Evolutionary conservation across 2,888 invertebrate genomes (phyloP).

Genomic region (Chelonus formosanus): DNA sequence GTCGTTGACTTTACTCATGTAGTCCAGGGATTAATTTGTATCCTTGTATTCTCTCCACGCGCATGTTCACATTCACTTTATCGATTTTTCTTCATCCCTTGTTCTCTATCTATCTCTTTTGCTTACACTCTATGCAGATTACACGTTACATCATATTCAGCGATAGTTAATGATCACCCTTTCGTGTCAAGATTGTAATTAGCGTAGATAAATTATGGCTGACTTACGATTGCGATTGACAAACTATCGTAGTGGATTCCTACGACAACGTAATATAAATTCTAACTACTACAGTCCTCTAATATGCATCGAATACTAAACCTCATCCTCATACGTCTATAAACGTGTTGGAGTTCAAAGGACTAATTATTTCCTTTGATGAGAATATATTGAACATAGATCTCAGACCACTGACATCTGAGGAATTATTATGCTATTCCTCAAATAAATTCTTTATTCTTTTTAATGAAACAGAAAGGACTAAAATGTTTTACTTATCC

Average conservation of each 20-base stretch:
- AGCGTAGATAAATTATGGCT: neutral
- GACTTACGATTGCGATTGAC: neutral
- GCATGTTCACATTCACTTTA: conserved; percentile 23
- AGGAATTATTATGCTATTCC: neutral
- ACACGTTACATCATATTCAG: conserved; percentile 2
- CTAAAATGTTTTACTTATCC: no score
- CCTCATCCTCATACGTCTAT: neutral
- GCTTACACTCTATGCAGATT: conserved; percentile 5
- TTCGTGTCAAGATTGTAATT: conserved; percentile 9
- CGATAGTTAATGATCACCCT: neutral
- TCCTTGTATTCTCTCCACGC: conserved; percentile 17
- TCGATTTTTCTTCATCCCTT: conserved; percentile 26
- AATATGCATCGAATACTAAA: no score
- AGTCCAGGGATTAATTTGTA: conserved; percentile 29
- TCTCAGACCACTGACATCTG: neutral
- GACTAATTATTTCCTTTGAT: conserved; percentile 20
- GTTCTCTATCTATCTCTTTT: conserved; percentile 4
- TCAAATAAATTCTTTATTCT: no score
- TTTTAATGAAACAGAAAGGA: no score
- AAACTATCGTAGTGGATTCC: neutral
- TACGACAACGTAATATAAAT: conserved; percentile 3
- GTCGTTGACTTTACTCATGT: conserved; percentile 35
- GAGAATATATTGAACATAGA: conserved; percentile 15
- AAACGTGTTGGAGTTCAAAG: conserved; percentile 6
- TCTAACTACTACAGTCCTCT: neutral